Percentiles rank a stretch among this genome's conserved stretches.
These are phyloP conservation scores for Vanessa atalanta DNA, from an alignment of 1,140 invertebrate species.

Conservation along the genomic window DNA sequence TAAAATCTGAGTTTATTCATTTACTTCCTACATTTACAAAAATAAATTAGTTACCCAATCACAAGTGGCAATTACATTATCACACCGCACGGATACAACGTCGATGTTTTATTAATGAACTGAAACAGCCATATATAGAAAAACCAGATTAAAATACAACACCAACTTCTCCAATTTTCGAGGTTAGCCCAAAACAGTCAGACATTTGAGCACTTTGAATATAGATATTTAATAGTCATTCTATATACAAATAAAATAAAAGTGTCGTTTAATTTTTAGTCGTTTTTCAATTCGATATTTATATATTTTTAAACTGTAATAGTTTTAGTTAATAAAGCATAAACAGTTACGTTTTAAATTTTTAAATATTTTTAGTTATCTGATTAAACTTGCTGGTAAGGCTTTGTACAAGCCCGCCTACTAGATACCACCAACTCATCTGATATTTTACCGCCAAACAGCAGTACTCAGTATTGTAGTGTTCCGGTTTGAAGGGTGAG, in stretches of 20 bases:
- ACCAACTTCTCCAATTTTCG: background rate
- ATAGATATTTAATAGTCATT: background rate
- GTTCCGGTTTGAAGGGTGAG: too few relatives aligned
- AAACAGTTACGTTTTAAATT: too few relatives aligned
- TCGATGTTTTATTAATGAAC: conserved; percentile 7
- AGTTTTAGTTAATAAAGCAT: too few relatives aligned
- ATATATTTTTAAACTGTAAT: too few relatives aligned
- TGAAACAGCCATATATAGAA: conserved; percentile 2
- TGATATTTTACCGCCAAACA: too few relatives aligned
- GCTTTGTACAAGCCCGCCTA: too few relatives aligned
- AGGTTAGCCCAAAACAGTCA: background rate
- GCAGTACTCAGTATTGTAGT: too few relatives aligned
- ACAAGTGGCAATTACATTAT: background rate
- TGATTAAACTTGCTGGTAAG: too few relatives aligned
- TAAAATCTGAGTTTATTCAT: background rate
- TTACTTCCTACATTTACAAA: background rate
- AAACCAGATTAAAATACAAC: background rate
- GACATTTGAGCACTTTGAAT: background rate
- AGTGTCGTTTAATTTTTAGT: too few relatives aligned
- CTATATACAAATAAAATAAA: background rate
- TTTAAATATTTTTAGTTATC: too few relatives aligned
- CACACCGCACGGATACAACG: background rate
- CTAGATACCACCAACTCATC: too few relatives aligned
- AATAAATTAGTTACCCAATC: background rate
- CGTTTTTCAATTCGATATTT: too few relatives aligned